Base-by-base conservation (phyloP, 2,113 vertebrate species). In the Trematocara stigmaticum region DNA sequence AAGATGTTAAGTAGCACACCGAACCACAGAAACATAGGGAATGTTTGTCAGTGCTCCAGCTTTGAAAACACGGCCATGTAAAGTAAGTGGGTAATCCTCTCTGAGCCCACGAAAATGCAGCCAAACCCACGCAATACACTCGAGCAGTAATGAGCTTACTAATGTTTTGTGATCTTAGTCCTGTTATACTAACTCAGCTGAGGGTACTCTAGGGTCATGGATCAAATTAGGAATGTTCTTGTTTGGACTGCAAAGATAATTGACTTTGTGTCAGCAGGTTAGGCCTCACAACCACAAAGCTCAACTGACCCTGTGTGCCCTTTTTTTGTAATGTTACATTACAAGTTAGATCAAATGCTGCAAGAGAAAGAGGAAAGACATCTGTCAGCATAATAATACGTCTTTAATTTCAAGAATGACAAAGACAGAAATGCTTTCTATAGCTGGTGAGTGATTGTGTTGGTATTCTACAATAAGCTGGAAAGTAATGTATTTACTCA, bases 101-200 rank as follows among this genome's bases (percentile, higher is more conserved):
- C 59, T 89, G 69, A 91, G 55, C 82, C 57, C 26, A 6, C 20
- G 23, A 79, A 85, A 90, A 86, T 79, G 20, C 85, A 87, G 42
- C 82, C 85, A 89, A 78, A 90, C 31, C 5, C 61, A 88, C 23
- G 81, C 59, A 90, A 45, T 78, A 12, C 6, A 5, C 55, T 84
- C 7, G 15, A 64, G 84, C 52, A 51, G 26, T 91, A 91, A 92
- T 69, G 81, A 69, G 85, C 79, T 95, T 92, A 93, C 23, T 57
- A 56, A 84, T 89, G 86, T 83, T 71, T 82, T 82, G 84, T 87
- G 82, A 86, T 82, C 7, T 87, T 87, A 93, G 90, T 88, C 88
- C 69, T 78, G 20, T 91, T 85, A 90, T 23, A 69, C 78, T 26
- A 83, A 85, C 59, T 87, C 66, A 53, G 47, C 82, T 59, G 8